Evolutionary conservation across 2,888 invertebrate genomes (phyloP), one percentile per base, ranked within the genome.

Genomic region (Falcaria lacertinaria): DNA sequence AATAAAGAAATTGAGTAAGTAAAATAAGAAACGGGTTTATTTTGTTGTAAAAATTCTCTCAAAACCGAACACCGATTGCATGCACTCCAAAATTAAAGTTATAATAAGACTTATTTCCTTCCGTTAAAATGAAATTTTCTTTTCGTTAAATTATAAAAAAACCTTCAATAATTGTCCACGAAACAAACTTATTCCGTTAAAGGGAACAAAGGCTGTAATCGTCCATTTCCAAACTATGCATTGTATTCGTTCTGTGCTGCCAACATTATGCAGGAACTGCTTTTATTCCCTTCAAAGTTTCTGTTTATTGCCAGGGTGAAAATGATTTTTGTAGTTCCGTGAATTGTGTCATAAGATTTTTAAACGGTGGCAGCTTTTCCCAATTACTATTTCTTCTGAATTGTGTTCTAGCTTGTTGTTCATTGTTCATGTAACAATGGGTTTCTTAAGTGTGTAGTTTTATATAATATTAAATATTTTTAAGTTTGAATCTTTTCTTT

Each of bases 251-350:
- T 22, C 37, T 14, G 37, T 15, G 22, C 14, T 54, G 48, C 52
- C 58, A 56, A 52, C 58, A 59, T 54, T 59, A 53, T 52, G 52
- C 40, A 33, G 37, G 48, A 53, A 45, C 51, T 49, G 45, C 40
- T 47, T 46, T 52, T 47, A 45, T 50, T 50, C 47, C 43, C 45
- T 44, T 52, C 44, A 52, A 51, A 37, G 22, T 28, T 37, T 37
- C 22, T 37, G 37, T 22, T 37, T 15, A 37, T 15, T 22, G 37
- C 37, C 37, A 37, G 25, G 22, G 19, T 14, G 37, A 36, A 22
- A 37, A 37, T 33, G 19, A 17, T 37, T 42, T 39, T 37, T 19
- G 25, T 36, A n/a, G 42, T 15, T 37, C 15, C 8, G 33, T 14
- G 15, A 42, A 41, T 15, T 35, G 34, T 34, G 34, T 13, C 15